Evolutionary conservation across 2,797 vertebrate species (phyloP).

Genomic region (Carcharodon carcharias): DNA sequence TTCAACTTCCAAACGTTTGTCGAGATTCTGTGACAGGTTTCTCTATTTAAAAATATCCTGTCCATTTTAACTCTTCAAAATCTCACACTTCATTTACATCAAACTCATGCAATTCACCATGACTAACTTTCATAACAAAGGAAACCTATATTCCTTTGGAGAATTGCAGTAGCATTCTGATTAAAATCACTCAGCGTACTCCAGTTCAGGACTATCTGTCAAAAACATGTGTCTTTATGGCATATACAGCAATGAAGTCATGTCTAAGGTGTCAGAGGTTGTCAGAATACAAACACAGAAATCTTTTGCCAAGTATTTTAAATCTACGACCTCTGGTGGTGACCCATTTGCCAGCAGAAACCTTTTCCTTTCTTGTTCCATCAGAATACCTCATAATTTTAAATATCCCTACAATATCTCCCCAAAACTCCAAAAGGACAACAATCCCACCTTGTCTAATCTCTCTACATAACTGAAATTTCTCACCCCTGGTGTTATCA

Average conservation of each 20-base stretch:
- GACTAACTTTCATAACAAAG: neutral
- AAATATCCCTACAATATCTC: neutral
- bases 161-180: neutral
- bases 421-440: neutral
- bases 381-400: neutral
- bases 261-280: neutral
- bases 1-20: neutral
- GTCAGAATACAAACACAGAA: neutral
- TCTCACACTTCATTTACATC: slow-evolving; percentile 4
- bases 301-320: neutral
- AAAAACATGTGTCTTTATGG: neutral
- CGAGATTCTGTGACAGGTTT: neutral
- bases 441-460: neutral
- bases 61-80: neutral
- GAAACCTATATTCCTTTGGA: neutral
- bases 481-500: neutral
- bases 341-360: no score
- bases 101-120: neutral
- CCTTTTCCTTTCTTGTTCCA: no score
- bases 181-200: neutral
- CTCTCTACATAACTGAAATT: neutral
- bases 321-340: no score
- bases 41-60: neutral
- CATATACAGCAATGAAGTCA: neutral
- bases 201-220: neutral